phyloP scores from a whole-genome alignment of 2,797 vertebrate genomes.

The Uromys caudimaculatus region DNA sequence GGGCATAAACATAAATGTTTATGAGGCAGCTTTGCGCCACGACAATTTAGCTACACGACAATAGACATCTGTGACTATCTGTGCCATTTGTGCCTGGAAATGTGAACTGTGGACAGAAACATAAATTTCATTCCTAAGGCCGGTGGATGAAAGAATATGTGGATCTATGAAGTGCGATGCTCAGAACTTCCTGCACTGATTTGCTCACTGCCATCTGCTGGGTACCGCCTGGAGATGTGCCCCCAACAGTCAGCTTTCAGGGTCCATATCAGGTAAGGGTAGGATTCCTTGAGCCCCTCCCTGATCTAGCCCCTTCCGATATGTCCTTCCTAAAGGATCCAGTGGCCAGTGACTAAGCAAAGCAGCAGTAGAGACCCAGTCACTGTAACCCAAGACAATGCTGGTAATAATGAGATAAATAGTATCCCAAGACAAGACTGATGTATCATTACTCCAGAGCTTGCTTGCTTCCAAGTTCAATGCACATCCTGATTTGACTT shows the following conservation, averaged over 20 bases:
- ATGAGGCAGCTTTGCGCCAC: too few species aligned
- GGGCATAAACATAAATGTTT: background rate
- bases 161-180: background rate
- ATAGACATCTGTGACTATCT: background rate
- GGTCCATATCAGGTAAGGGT: background rate
- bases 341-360: background rate
- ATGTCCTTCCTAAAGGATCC: background rate
- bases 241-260: background rate
- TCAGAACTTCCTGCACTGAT: background rate
- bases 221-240: background rate
- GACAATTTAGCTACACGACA: background rate
- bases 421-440: background rate
- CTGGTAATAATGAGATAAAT: background rate
- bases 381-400: background rate
- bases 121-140: background rate
- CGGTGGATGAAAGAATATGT: background rate
- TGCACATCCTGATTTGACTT: background rate
- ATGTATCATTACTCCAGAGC: background rate
- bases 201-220: background rate
- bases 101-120: background rate
- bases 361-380: background rate
- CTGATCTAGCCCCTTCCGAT: background rate
- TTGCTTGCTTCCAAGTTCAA: background rate
- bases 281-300: background rate
- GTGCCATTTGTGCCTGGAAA: background rate